These are phyloP conservation scores for Eupithecia tripunctaria DNA, from an alignment of 2,888 invertebrate genomes.

Conservation along the genomic window DNA sequence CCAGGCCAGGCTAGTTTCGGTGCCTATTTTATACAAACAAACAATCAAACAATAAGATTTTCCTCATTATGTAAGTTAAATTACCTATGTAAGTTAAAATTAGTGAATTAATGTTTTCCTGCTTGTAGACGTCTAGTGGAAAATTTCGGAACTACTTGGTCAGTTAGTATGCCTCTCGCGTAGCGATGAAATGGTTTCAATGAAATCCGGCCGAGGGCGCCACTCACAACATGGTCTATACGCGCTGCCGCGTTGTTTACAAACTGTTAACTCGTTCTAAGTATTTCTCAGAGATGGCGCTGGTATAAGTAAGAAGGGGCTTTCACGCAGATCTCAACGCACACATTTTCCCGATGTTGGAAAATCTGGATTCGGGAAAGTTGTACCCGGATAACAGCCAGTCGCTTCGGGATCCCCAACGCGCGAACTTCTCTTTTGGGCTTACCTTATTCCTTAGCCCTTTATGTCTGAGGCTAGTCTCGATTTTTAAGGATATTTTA, in stretches of 20 bases:
- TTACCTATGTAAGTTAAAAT: not conserved
- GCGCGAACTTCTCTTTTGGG: constrained; percentile 60
- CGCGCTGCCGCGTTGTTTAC: not conserved
- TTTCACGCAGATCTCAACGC: constrained; percentile 40
- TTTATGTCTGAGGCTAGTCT: constrained; percentile 31
- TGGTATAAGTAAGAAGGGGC: constrained; percentile 22
- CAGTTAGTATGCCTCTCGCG: not conserved
- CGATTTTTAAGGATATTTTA: constrained; percentile 37
- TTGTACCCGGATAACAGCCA: constrained; percentile 73
- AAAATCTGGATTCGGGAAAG: constrained; percentile 71
- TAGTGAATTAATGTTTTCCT: not conserved
- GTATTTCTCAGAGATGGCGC: constrained; percentile 45
- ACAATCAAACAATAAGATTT: no score
- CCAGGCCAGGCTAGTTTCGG: no score
- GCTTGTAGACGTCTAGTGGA: not conserved
- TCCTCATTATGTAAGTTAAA: not conserved
- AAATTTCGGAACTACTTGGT: not conserved
- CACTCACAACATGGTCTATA: not conserved
- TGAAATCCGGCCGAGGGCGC: constrained; percentile 14
- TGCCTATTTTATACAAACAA: no score
- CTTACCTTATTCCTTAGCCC: constrained; percentile 31
- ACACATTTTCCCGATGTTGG: constrained; percentile 50
- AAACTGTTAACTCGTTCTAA: constrained; percentile 22
- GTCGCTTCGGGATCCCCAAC: constrained; percentile 73
- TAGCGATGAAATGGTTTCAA: constrained; percentile 8